phyloP scores from a whole-genome alignment of 2,797 vertebrate species.

The Masticophis lateralis region DNA sequence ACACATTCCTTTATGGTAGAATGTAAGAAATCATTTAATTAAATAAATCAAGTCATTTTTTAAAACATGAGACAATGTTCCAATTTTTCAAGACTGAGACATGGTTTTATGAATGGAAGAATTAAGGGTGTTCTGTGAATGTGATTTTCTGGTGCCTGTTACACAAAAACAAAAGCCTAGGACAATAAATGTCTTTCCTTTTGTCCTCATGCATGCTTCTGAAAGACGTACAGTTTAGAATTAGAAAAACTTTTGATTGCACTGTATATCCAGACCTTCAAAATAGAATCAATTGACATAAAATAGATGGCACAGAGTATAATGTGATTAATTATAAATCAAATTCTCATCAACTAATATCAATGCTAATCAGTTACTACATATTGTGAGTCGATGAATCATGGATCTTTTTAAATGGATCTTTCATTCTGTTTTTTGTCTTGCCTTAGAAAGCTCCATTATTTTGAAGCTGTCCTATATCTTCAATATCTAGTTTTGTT shows the following conservation, averaged over 20 bases:
- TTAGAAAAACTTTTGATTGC: background rate
- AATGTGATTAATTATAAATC: background rate
- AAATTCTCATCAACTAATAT: background rate
- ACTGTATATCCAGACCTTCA: background rate
- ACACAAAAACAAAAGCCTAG: background rate
- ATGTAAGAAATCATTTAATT: background rate
- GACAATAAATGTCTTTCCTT: background rate
- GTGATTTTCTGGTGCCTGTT: background rate
- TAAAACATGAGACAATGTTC: background rate
- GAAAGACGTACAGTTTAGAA: background rate
- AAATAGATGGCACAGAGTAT: background rate
- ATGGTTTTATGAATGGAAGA: background rate
- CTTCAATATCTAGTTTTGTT: background rate
- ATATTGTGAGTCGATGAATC: background rate
- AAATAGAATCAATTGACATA: background rate
- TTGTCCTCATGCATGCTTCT: background rate
- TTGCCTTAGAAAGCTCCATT: background rate
- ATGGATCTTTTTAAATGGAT: background rate
- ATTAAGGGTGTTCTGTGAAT: background rate
- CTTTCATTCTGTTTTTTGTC: background rate
- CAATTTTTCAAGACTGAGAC: background rate
- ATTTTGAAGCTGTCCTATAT: background rate
- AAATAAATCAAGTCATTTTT: background rate
- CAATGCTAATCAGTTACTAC: background rate
- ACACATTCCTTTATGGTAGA: background rate